Base-by-base conservation (phyloP, 2,888 invertebrate genomes). In the Diadegma fenestrale region DNA sequence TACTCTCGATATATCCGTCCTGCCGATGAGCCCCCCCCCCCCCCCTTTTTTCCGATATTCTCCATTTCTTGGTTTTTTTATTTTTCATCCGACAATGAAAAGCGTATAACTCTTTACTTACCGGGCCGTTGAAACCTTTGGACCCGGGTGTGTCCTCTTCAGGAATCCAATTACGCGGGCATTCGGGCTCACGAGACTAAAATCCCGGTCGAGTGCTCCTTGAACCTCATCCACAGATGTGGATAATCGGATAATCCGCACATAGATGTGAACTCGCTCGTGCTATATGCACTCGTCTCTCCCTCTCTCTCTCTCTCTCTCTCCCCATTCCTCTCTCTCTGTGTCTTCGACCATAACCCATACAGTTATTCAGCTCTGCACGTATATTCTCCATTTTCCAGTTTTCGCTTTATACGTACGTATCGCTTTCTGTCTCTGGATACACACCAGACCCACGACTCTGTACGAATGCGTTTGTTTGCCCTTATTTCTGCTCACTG, bases 171-270 rank as follows among this genome's bases (percentile, higher is more conserved):
- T 91, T 91, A 91, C 89, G 90, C n/a, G 89, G 86, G 89, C 88
- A 90, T 91, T 91, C 90, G 89, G 87, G 86, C 86, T 88, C 88
- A 84, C 86, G 89, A 86, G 88, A 89, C 90, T 88, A 90, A 90
- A 90, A 89, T 91, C 90, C 91, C 88, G 88, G 88, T 86, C 89
- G 90, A 90, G 91, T 90, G 90, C 89, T 88, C 89, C 91, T 91
- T 90, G 91, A 90, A 89, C 89, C 91, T 91, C 91, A 91, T 90
- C 91, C 91, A 87, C 91, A 91, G 90, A 90, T 89, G 89, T 86
- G 90, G 90, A 91, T 90, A 91, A 91, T 91, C 91, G 90, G 89
- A 89, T 90, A 89, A 90, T 90, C 89, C 86, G 85, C 88, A 84
- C 87, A 86, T 86, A 87, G 88, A 89, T 89, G 88, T 88, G 91